Evolutionary conservation across 2,888 invertebrate species (phyloP).

Genomic region (Nomada fucata): DNA sequence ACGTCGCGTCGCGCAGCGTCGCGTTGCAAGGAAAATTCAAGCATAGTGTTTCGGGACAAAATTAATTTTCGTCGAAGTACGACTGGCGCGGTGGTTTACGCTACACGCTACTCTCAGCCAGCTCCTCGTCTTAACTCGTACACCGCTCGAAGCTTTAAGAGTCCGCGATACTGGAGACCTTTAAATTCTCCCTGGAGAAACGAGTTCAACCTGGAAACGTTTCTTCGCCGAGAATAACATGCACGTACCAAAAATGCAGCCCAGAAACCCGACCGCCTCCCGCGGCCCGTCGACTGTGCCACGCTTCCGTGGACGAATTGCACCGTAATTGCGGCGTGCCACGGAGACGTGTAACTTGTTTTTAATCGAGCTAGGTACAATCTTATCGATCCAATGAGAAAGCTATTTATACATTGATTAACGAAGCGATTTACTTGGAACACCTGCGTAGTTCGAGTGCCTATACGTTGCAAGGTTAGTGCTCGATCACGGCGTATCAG

Average conservation of each 20-base stretch:
- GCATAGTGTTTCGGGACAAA: slow-evolving; percentile 33
- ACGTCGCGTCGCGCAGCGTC: slow-evolving; percentile 30
- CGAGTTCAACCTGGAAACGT: slow-evolving; percentile 19
- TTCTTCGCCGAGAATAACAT: not conserved
- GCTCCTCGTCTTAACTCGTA: slow-evolving; percentile 36
- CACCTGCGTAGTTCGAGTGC: not conserved
- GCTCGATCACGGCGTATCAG: slow-evolving; percentile 5
- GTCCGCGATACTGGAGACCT: slow-evolving; percentile 9
- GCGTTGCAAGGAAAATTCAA: slow-evolving; percentile 47
- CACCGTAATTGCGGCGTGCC: not conserved
- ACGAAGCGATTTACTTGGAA: not conserved
- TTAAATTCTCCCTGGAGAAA: slow-evolving; percentile 31
- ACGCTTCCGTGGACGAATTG: not conserved
- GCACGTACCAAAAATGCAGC: not conserved
- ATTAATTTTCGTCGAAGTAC: slow-evolving; percentile 60
- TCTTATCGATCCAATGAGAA: not conserved
- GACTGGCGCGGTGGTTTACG: slow-evolving; percentile 20
- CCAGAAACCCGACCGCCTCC: not conserved
- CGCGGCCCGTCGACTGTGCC: no score
- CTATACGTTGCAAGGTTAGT: not conserved
- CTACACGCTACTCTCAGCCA: slow-evolving; percentile 25
- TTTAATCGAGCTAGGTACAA: slow-evolving; percentile 4
- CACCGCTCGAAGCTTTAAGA: slow-evolving; percentile 36
- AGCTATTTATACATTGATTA: slow-evolving; percentile 14
- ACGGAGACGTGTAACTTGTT: not conserved